These are phyloP conservation scores for Cinara cedri DNA, from an alignment of 2,888 invertebrate species.

Conservation along the genomic window DNA sequence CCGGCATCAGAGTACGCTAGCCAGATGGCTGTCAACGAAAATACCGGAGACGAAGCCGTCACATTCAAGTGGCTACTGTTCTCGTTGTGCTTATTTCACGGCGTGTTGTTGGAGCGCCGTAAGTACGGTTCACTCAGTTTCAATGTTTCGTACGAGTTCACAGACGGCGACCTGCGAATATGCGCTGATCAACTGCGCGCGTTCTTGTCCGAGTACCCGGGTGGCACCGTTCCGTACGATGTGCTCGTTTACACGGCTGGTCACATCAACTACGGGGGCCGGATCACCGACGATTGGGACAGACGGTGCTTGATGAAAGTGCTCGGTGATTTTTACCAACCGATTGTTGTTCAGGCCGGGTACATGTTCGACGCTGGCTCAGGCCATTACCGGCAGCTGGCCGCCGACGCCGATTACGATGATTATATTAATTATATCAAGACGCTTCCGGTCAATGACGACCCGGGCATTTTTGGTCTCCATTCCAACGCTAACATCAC, in stretches of 20 bases:
- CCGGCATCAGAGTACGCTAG: constrained; percentile 78
- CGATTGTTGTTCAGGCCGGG: constrained; percentile 70
- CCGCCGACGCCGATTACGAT: constrained; percentile 71
- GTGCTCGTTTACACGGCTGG: constrained; percentile 85
- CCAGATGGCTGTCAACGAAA: constrained; percentile 73
- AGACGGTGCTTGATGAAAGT: constrained; percentile 81
- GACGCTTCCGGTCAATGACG: constrained; percentile 80
- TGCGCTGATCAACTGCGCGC: constrained; percentile 85
- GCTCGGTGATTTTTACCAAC: constrained; percentile 79
- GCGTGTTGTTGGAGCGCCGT: constrained; percentile 85
- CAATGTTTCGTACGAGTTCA: constrained; percentile 96
- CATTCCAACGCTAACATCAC: constrained; percentile 91
- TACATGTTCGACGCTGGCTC: constrained; percentile 64
- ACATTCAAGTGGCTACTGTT: constrained; percentile 84
- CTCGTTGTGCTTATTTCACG: constrained; percentile 92
- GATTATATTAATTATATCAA: constrained; percentile 74
- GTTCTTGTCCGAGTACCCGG: constrained; percentile 80
- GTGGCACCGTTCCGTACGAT: constrained; percentile 80
- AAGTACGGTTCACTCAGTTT: constrained; percentile 93
- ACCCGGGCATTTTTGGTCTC: constrained; percentile 93
- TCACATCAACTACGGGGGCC: constrained; percentile 93
- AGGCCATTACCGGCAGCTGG: constrained; percentile 66
- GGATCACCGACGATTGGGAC: constrained; percentile 94
- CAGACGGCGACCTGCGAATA: constrained; percentile 88
- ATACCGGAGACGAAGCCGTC: constrained; percentile 66